These are phyloP conservation scores for Drosophila chauvacae DNA, from an alignment of 1,140 invertebrate genomes.

Conservation along the genomic window DNA sequence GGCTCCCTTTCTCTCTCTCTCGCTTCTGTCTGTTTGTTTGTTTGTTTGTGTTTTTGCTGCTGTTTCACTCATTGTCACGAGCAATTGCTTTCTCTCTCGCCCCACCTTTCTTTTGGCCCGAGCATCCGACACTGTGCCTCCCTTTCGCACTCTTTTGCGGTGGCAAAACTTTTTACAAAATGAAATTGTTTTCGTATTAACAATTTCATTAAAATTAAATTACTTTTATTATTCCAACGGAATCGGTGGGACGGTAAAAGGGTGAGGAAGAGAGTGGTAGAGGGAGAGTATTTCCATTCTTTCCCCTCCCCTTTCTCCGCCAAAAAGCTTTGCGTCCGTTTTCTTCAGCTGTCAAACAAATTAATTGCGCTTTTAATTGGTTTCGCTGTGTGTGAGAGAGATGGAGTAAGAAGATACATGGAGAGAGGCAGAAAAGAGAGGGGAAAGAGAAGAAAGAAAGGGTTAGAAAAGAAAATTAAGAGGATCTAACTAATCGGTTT, in stretches of 20 bases:
- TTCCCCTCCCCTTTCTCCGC: neutral
- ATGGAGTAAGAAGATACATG: neutral
- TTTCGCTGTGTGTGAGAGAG: slow-evolving; percentile 42
- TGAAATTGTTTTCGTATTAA: slow-evolving; percentile 84
- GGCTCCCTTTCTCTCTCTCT: slow-evolving; percentile 38
- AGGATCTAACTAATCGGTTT: neutral
- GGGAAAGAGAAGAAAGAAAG: neutral
- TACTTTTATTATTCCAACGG: slow-evolving; percentile 75
- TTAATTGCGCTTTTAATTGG: slow-evolving; percentile 81
- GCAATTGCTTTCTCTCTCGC: slow-evolving; percentile 56
- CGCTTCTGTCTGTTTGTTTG: slow-evolving; percentile 40
- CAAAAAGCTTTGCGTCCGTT: slow-evolving; percentile 70
- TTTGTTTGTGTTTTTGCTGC: slow-evolving; percentile 29
- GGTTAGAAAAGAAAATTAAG: neutral
- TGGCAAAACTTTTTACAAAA: slow-evolving; percentile 79
- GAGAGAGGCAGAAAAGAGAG: neutral
- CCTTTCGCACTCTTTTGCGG: slow-evolving; percentile 2
- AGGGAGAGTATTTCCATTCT: neutral
- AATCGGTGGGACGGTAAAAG: slow-evolving; percentile 22
- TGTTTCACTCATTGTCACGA: slow-evolving; percentile 78
- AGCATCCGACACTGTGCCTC: neutral
- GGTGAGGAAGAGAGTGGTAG: neutral
- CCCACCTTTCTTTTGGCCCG: neutral
- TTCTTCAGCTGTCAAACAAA: slow-evolving; percentile 80
- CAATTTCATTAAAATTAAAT: slow-evolving; percentile 84